Percentiles rank a stretch among this genome's conserved stretches.
phyloP scores from a whole-genome alignment of 64 coral and sea anemone genomes.

The Cladopsammia gracilis region DNA sequence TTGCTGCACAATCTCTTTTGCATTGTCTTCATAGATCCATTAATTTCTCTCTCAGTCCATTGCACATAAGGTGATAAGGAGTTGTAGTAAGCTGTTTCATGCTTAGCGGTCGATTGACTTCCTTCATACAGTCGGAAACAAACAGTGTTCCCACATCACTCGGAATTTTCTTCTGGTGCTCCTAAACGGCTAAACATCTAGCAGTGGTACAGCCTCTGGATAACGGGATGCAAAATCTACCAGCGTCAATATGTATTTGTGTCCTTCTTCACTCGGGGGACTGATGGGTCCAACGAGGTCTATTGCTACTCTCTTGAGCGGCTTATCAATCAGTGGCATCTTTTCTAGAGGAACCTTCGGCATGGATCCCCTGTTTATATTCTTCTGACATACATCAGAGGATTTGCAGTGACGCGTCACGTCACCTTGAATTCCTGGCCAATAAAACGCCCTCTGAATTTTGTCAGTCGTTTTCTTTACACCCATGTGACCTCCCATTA shows the following conservation, averaged over 20 bases:
- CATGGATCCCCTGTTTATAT: not conserved
- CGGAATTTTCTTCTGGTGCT: constrained; percentile 34
- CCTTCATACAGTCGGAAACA: constrained; percentile 65
- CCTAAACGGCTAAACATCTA: too few species aligned
- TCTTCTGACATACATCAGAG: too few species aligned
- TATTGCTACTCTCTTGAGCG: too few species aligned
- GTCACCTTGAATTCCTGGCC: too few species aligned
- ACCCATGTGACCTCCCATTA: constrained; percentile 54
- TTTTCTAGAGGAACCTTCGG: constrained; percentile 15
- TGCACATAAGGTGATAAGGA: constrained; percentile 65
- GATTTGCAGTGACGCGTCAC: too few species aligned
- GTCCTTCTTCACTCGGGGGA: too few species aligned
- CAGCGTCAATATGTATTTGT: too few species aligned
- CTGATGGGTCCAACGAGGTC: too few species aligned
- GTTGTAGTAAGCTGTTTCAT: constrained; percentile 57
- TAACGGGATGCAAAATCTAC: too few species aligned
- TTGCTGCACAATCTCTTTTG: constrained; percentile 28
- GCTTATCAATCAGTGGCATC: too few species aligned
- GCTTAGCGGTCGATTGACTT: constrained; percentile 37
- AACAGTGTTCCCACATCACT: constrained; percentile 48
- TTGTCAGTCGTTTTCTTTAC: constrained; percentile 61
- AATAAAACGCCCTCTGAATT: too few species aligned
- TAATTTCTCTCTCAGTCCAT: constrained; percentile 62
- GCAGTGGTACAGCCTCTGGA: too few species aligned
- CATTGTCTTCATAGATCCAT: constrained; percentile 58